Percentiles rank a stretch among this genome's conserved stretches.
Conservation (phyloP, 2,888 invertebrate species). For the Sinotaia quadrata region DNA sequence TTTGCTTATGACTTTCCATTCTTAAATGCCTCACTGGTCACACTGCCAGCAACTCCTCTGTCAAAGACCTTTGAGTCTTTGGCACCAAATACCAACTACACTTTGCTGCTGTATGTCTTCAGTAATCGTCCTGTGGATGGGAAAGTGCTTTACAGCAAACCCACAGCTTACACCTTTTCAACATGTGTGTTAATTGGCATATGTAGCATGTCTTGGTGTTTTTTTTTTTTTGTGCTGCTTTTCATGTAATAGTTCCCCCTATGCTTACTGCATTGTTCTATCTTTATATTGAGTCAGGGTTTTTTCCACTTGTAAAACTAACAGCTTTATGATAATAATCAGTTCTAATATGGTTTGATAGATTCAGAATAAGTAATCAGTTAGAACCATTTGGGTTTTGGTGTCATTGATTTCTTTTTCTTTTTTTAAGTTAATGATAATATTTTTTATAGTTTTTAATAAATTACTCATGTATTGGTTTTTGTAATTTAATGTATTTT, state of each 20-base stretch:
- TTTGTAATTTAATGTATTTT: too few relatives aligned
- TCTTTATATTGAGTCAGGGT: slow-evolving; percentile 1
- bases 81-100: slow-evolving; percentile 36
- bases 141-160: slow-evolving; percentile 30
- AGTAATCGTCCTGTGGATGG: slow-evolving; percentile 25
- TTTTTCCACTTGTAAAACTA: slow-evolving; percentile 10
- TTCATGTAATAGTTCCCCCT: not conserved
- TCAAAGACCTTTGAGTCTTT: slow-evolving; percentile 33
- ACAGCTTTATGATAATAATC: too few relatives aligned
- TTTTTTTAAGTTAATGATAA: too few relatives aligned
- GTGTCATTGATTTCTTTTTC: too few relatives aligned
- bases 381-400: too few relatives aligned
- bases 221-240: not conserved
- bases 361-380: too few relatives aligned
- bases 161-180: slow-evolving; percentile 31
- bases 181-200: slow-evolving; percentile 31
- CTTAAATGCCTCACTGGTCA: slow-evolving; percentile 25
- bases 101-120: slow-evolving; percentile 30
- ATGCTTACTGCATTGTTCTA: not conserved
- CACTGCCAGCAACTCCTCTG: slow-evolving; percentile 18
- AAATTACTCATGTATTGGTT: too few relatives aligned
- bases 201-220: not conserved
- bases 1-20: slow-evolving; percentile 36
- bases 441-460: too few relatives aligned
- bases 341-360: too few relatives aligned